Evolutionary conservation across 2,888 invertebrate species (phyloP), one percentile per base, ranked within the genome.

Genomic region (Meganola albula): DNA sequence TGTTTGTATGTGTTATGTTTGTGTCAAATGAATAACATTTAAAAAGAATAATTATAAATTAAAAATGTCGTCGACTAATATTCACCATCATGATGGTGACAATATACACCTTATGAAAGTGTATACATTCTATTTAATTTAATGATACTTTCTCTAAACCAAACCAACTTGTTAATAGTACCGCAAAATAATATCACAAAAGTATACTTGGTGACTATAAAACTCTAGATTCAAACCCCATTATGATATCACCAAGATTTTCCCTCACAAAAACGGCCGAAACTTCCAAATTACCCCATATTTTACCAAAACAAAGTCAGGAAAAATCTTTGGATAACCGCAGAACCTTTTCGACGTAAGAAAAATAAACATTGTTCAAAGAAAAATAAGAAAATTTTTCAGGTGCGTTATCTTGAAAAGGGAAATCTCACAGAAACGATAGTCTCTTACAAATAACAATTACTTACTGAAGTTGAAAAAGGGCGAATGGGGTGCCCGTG

Each of bases 391-490:
- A 44, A 48, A 45, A 54, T 59, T 46, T 59, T 56, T 59, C 57
- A 60, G 54, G 49, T 54, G 40, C 37, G 49, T 55, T 62, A 58
- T 54, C 59, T 56, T 27, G 45, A 44, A 37, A 25, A 38, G 48
- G 50, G 49, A 51, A 57, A 54, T 53, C 48, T 50, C 40, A 46
- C 44, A 51, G 49, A 51, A 51, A 47, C 60, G 52, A 60, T 59
- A 53, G 53, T 54, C 52, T 44, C 42, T 37, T 44, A 52, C 53
- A 61, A 63, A 62, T 60, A 59, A 64, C 58, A 62, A 65, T 64
- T 58, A 63, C 55, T 62, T 53, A 55, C 49, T 53, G 43, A 31
- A 53, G 52, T 53, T 44, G 56, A 56, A 55, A 56, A 55, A 50
- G 49, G 48, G 48, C 36, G 47, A 48, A 45, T 34, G 37, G 46